These are phyloP conservation scores for Elachura formosa DNA, from an alignment of 2,113 vertebrate genomes.

Conservation along the genomic window DNA sequence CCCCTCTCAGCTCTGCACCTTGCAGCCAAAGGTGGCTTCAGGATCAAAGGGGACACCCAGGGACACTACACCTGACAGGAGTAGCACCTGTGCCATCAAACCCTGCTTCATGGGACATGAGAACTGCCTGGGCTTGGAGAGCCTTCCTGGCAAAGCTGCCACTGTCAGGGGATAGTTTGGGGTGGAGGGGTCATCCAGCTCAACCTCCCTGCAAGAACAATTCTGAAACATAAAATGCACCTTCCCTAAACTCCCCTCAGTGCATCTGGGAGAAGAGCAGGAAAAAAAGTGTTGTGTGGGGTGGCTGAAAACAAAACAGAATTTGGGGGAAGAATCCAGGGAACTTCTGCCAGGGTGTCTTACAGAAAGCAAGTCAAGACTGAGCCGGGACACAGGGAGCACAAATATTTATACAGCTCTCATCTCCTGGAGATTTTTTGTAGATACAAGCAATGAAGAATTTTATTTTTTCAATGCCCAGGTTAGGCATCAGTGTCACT, in stretches of 20 bases:
- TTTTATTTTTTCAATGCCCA: background rate
- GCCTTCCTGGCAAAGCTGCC: background rate
- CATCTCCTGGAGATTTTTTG: background rate
- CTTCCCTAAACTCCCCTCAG: accelerated
- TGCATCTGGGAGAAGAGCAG: background rate
- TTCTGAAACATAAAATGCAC: accelerated
- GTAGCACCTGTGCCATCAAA: background rate
- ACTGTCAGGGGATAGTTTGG: accelerated
- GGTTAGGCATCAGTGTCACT: background rate
- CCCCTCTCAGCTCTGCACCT: background rate
- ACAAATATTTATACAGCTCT: background rate
- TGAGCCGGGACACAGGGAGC: accelerated
- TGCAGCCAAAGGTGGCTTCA: background rate
- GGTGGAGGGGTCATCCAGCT: accelerated
- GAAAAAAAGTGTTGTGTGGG: accelerated
- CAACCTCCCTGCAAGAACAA: background rate
- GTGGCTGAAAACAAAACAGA: background rate
- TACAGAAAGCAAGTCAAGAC: background rate
- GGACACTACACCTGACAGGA: accelerated
- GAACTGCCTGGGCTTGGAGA: background rate
- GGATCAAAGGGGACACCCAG: background rate
- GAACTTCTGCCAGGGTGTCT: background rate
- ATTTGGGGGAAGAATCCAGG: background rate
- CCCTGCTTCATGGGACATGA: background rate
- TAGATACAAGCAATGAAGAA: background rate